phyloP scores from a whole-genome alignment of 2,888 invertebrate genomes.

The Callimorpha dominula region DNA sequence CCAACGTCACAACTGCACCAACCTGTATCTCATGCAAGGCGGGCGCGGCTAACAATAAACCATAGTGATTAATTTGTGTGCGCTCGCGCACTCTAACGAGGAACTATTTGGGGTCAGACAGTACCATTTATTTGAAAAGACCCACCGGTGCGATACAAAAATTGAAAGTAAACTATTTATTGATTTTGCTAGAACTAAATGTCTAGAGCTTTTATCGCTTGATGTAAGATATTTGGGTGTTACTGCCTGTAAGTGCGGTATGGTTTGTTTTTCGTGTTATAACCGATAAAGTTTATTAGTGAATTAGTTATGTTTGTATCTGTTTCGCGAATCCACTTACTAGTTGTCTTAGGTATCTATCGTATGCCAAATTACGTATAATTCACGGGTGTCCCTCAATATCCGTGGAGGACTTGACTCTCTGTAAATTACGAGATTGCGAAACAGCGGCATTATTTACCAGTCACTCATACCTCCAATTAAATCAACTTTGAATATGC shows the following conservation, averaged over 20 bases:
- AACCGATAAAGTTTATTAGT: neutral
- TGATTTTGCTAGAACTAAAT: conserved; percentile 32
- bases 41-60: conserved; percentile 79
- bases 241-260: too few relatives aligned
- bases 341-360: neutral
- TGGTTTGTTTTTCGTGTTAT: neutral
- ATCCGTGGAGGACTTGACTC: too few relatives aligned
- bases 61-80: conserved; percentile 80
- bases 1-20: conserved; percentile 47
- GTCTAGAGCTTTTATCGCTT: conserved; percentile 21
- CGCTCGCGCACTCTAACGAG: conserved; percentile 77
- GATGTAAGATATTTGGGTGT: conserved; percentile 6
- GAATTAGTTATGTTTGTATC: neutral
- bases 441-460: too few relatives aligned
- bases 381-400: too few relatives aligned
- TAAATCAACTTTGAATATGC: neutral
- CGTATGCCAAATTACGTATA: neutral
- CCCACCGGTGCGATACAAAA: conserved; percentile 64
- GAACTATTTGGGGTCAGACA: conserved; percentile 76
- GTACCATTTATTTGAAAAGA: conserved; percentile 51
- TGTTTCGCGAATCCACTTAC: neutral
- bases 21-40: conserved; percentile 56
- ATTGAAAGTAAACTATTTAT: conserved; percentile 52
- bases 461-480: too few relatives aligned
- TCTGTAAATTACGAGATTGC: too few relatives aligned